Evolutionary conservation across 1,140 invertebrate species (phyloP).

Genomic region (Alviniconcha marisindica): DNA sequence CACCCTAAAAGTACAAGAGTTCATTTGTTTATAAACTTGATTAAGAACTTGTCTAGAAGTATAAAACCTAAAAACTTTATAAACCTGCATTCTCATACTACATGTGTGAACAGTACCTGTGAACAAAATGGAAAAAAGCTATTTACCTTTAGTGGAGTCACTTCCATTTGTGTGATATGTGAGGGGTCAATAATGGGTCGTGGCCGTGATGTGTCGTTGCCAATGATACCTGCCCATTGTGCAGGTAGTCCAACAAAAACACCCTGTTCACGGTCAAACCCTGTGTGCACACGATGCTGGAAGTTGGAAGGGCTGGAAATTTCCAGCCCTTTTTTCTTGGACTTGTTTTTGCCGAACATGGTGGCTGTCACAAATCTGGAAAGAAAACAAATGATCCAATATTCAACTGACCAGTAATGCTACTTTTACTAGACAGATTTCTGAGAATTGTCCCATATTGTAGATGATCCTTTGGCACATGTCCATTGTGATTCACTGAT

Average conservation of each 20-base stretch:
- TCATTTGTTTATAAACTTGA: neutral
- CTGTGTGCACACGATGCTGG: slow-evolving; percentile 98
- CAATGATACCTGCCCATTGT: slow-evolving; percentile 78
- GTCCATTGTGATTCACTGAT: too few species aligned
- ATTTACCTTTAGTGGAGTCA: slow-evolving; percentile 86
- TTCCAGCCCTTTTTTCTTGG: slow-evolving; percentile 77
- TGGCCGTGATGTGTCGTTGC: slow-evolving; percentile 84
- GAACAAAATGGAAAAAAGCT: too few species aligned
- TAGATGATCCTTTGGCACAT: too few species aligned
- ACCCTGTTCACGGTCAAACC: slow-evolving; percentile 96
- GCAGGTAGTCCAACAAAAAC: slow-evolving; percentile 96
- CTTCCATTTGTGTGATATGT: slow-evolving; percentile 97
- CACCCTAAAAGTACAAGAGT: too few species aligned
- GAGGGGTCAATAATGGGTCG: slow-evolving; percentile 96
- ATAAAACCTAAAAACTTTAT: too few species aligned
- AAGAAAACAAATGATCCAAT: neutral
- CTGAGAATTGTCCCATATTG: too few species aligned
- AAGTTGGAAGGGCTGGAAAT: slow-evolving; percentile 98
- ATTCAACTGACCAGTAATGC: too few species aligned
- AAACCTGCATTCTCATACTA: too few species aligned
- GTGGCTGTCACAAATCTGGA: neutral
- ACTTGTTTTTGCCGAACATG: slow-evolving; percentile 50
- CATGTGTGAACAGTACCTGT: too few species aligned
- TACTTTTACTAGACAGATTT: too few species aligned
- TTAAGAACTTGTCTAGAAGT: too few species aligned